Evolutionary conservation across 35 echinoderm and acorn worm species (phyloP).

Genomic region (Heliocidaris erythrogramma): DNA sequence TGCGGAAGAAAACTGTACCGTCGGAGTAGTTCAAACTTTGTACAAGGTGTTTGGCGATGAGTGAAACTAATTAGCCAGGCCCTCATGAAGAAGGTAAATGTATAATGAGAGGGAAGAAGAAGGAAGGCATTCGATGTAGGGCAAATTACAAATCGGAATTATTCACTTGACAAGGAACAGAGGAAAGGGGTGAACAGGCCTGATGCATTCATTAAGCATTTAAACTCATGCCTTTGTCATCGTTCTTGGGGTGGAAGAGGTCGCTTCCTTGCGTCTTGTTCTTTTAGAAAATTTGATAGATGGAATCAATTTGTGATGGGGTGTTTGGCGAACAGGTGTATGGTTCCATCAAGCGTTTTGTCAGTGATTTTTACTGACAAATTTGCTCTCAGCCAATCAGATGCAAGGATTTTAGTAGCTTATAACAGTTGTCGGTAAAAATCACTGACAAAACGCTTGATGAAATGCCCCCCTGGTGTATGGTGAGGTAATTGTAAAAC

Average conservation of each 20-base stretch:
- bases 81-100: neutral
- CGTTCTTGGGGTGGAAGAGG: neutral
- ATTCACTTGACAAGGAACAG: neutral
- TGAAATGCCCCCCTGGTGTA: too few species aligned
- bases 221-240: neutral
- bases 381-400: too few species aligned
- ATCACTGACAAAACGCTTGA: too few species aligned
- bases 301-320: neutral
- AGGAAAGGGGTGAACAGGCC: neutral
- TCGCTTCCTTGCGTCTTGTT: neutral
- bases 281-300: neutral
- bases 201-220: neutral
- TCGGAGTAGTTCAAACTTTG: neutral
- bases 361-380: too few species aligned
- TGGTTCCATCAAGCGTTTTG: too few species aligned
- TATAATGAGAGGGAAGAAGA: neutral
- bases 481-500: neutral
- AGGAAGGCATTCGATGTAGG: neutral
- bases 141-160: neutral
- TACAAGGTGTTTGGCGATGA: neutral
- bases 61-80: neutral
- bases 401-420: too few species aligned
- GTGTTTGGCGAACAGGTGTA: conserved; percentile 7
- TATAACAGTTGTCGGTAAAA: too few species aligned
- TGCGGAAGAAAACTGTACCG: neutral